Evolutionary conservation across 2,888 invertebrate species (phyloP), one percentile per base, ranked within the genome.

Genomic region (Pachymerium ferrugineum): DNA sequence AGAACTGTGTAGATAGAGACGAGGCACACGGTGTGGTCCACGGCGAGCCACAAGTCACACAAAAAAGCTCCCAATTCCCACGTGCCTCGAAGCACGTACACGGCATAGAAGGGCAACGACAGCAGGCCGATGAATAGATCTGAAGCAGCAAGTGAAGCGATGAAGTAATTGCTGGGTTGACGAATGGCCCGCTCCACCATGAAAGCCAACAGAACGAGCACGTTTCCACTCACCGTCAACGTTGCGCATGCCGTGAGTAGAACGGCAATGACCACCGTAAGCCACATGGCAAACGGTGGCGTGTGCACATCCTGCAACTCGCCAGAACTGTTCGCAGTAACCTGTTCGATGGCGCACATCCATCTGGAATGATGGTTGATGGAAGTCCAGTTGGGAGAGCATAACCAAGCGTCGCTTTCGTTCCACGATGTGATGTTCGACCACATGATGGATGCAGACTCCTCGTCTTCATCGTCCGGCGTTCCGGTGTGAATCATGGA

Each of bases 1-100:
- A 99, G 88, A 16, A 99, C 99, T 0, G 99, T 99, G 84, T 99
- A 99, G 83, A 99, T 98, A 8, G 98, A 99, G 30, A 97, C 97
- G 70, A 99, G 87, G 81, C 99, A 99, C 31, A 98, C 98, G 22
- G 98, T 98, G 85, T 99, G 99, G 85, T 99, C 99, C 72, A 97
- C 93, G 0, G 97, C 96, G 6, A 99, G 87, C 99, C 99, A 99
- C 73, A 99, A 87, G 83, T 99, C 98, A 82, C 98, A 99, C 6
- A 97, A 86, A 75, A 98, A 86, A 29, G 95, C 93, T 14, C 99
- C 98, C 77, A 99, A 87, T 81, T 96, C 93, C 99, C 99, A 99
- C 82, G 93, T 92, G 73, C 95, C 96, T 87, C 93, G 92, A 78
- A 99, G 86, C 73, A 98, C 92, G 85, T 99, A 98, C 77, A 97